Conservation (phyloP, 2,888 invertebrate species). For the Stramonita haemastoma region DNA sequence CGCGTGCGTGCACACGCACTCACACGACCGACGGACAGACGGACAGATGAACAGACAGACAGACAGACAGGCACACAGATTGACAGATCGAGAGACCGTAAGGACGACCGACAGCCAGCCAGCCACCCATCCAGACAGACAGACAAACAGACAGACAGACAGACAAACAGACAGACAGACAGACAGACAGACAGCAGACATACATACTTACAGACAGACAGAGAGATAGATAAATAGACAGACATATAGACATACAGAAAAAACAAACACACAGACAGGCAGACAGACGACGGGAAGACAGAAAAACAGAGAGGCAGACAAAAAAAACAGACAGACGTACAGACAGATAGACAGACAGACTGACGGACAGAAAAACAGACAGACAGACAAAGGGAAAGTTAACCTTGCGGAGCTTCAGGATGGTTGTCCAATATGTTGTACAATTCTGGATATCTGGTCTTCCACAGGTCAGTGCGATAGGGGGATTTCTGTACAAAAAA, state of each 20-base stretch:
- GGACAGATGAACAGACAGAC: too few relatives aligned
- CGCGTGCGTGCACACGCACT: neutral
- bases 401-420: slow-evolving; percentile 39
- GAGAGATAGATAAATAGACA: neutral
- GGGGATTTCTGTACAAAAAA: neutral
- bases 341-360: neutral
- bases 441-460: slow-evolving; percentile 38
- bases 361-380: neutral
- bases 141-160: neutral
- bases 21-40: neutral
- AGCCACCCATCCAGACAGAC: neutral
- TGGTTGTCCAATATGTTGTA: slow-evolving; percentile 18
- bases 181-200: neutral
- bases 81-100: too few relatives aligned
- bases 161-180: neutral
- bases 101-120: neutral
- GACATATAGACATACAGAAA: neutral
- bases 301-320: neutral
- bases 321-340: neutral
- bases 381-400: neutral
- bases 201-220: neutral
- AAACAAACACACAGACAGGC: neutral
- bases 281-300: neutral
- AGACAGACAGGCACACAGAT: too few relatives aligned
- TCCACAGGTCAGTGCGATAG: slow-evolving; percentile 35